Evolutionary conservation across 2,888 invertebrate genomes (phyloP).

Genomic region (Meta bourneti): DNA sequence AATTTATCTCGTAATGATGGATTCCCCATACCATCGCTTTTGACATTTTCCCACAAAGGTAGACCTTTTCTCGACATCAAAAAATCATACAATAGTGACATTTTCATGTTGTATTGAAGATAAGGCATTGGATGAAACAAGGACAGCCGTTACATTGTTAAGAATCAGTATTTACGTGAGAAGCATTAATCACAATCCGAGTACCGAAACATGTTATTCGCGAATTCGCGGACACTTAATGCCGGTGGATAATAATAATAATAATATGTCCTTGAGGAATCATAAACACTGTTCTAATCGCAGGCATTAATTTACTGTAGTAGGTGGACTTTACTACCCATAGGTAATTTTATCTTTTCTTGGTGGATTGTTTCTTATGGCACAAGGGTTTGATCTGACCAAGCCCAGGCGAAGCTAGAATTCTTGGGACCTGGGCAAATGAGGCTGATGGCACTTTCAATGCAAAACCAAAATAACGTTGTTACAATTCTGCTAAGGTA

Average conservation of each 20-base stretch:
- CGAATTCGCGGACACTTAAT: conserved; percentile 7
- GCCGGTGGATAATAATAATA: not conserved
- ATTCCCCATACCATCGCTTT: not conserved
- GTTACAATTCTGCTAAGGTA: no score
- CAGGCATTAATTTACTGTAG: no score
- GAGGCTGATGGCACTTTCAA: no score
- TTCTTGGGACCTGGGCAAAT: no score
- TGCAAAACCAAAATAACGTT: no score
- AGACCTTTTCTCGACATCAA: conserved; percentile 14
- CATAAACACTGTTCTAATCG: no score
- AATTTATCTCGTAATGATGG: conserved; percentile 5
- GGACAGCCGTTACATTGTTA: conserved; percentile 54
- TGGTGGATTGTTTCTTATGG: no score
- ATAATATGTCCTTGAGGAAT: no score
- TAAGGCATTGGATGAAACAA: conserved; percentile 23
- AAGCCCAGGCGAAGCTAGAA: no score
- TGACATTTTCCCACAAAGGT: conserved; percentile 33
- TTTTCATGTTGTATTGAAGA: conserved; percentile 8
- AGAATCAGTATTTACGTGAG: conserved; percentile 35
- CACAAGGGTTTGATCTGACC: no score
- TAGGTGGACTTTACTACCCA: no score
- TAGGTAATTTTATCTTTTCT: no score
- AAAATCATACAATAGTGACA: conserved; percentile 31
- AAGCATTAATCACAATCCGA: conserved; percentile 23
- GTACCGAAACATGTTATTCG: conserved; percentile 19